Percentiles rank a stretch among this genome's conserved stretches.
Evolutionary conservation across 2,113 vertebrate genomes (phyloP).

Genomic region (Pungitius pungitius): DNA sequence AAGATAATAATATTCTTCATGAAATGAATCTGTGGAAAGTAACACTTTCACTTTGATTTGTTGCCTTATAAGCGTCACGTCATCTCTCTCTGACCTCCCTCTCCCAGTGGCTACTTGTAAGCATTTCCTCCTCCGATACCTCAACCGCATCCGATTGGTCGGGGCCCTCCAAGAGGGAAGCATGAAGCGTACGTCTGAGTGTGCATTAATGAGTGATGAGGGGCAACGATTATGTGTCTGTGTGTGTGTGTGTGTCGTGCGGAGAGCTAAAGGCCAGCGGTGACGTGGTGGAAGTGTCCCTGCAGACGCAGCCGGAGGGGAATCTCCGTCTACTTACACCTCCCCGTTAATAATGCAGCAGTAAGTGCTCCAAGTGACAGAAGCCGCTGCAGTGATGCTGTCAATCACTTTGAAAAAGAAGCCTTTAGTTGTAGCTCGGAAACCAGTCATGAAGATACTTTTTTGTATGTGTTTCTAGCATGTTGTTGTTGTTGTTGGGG

Average conservation of each 20-base stretch:
- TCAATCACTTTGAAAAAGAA: slow-evolving; percentile 31
- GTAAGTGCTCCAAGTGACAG: neutral
- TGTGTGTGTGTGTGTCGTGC: slow-evolving; percentile 41
- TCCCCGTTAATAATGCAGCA: slow-evolving; percentile 44
- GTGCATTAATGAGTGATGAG: slow-evolving; percentile 30
- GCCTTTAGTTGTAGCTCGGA: neutral
- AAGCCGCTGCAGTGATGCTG: neutral
- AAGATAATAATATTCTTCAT: no score
- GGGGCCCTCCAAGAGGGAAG: slow-evolving; percentile 13
- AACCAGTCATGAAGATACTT: no score
- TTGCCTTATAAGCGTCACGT: neutral
- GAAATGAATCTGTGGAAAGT: no score
- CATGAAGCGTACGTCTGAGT: slow-evolving; percentile 14
- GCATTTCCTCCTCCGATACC: neutral
- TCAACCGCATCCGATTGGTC: neutral
- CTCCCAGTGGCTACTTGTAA: neutral
- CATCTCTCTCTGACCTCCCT: neutral
- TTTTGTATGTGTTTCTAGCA: no score
- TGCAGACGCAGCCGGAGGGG: slow-evolving; percentile 39
- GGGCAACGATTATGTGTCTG: slow-evolving; percentile 27
- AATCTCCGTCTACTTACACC: slow-evolving; percentile 39
- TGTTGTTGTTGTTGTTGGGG: no score
- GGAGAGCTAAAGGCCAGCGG: slow-evolving; percentile 67
- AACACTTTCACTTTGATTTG: no score
- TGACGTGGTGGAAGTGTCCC: slow-evolving; percentile 71